Percentiles rank a stretch among this genome's conserved stretches.
Conservation (phyloP, 2,888 invertebrate genomes). For the Lissocephala sabroskyi region DNA sequence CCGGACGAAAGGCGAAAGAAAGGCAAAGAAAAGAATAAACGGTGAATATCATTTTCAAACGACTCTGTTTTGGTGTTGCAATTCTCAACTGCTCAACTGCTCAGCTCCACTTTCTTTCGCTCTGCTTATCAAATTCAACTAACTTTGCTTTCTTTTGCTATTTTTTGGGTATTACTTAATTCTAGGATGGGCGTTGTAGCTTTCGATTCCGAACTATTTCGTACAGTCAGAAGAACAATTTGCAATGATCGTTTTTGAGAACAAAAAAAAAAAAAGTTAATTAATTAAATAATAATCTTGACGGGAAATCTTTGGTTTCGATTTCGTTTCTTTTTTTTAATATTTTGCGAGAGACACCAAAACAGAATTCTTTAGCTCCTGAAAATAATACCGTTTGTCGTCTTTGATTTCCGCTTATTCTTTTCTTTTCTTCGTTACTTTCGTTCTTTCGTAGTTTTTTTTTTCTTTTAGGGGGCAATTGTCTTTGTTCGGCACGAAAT, state of each 20-base stretch:
- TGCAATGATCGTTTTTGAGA: constrained; percentile 29
- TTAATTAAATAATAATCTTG: constrained; percentile 11
- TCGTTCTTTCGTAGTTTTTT: constrained; percentile 11
- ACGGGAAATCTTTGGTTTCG: constrained; percentile 4
- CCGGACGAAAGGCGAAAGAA: background rate
- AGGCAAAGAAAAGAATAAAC: constrained; percentile 59
- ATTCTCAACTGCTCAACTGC: constrained; percentile 18
- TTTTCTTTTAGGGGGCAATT: constrained; percentile 46
- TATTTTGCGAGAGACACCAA: constrained; percentile 65
- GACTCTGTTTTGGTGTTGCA: constrained; percentile 69
- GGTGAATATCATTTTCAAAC: constrained; percentile 67
- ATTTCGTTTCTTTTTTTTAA: constrained; percentile 14
- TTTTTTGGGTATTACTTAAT: constrained; percentile 70
- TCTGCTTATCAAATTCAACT: constrained; percentile 25
- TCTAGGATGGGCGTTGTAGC: constrained; percentile 41
- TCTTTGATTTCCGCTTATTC: constrained; percentile 51
- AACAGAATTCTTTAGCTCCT: constrained; percentile 67
- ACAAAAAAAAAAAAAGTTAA: constrained; percentile 4
- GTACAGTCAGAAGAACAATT: constrained; percentile 49
- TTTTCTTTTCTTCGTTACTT: constrained; percentile 33
- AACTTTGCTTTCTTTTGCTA: constrained; percentile 51
- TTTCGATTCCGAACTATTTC: constrained; percentile 44
- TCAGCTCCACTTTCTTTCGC: constrained; percentile 3
- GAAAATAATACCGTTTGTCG: constrained; percentile 70
- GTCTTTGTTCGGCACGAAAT: constrained; percentile 51